Evolutionary conservation across 2,888 invertebrate species (phyloP), one percentile per base, ranked within the genome.

Genomic region (Hydraecia micacea): DNA sequence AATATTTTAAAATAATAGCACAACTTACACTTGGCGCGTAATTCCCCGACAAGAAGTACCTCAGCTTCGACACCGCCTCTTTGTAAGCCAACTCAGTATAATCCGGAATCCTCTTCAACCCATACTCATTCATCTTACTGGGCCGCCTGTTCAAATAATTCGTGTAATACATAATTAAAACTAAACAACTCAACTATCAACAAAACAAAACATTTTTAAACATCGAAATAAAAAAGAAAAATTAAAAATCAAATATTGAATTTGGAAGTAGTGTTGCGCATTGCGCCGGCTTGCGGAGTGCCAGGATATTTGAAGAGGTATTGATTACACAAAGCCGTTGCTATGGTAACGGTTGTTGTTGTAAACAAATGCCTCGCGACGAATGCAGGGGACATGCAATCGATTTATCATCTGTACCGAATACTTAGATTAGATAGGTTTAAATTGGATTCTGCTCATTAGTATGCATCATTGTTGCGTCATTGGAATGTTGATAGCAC

Each of bases 41-140:
- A 84, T 98, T 98, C 87, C 98, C 98, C 0, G 98, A 98, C 81
- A 98, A 93, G 85, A 98, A 97, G 90, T 98, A 98, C 92, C 98
- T 97, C 72, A 99, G 95, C 82, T 98, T 98, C 0, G 98, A 98
- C 8, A 98, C 98, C 25, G 98, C 98, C 93, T 98, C 98, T 87
- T 98, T 98, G 91, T 99, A 98, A 11, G 98, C 98, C 89, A 98
- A 97, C 92, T 98, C 98, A 0, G 98, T 98, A 89, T 98, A 98
- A 94, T 98, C 98, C 73, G 98, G 97, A 70, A 97, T 97, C 88
- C 97, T 97, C 91, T 97, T 97, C 88, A 97, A 88, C 9, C 97
- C 97, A 93, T 96, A 97, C 6, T 97, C 97, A 73, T 91, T 94
- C 94, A 97, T 94, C 89, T 96, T 97, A 39, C 92, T 91, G n/a